Conservation (phyloP, 2,888 invertebrate species). For the Scelioninae gen. 2 region DNA sequence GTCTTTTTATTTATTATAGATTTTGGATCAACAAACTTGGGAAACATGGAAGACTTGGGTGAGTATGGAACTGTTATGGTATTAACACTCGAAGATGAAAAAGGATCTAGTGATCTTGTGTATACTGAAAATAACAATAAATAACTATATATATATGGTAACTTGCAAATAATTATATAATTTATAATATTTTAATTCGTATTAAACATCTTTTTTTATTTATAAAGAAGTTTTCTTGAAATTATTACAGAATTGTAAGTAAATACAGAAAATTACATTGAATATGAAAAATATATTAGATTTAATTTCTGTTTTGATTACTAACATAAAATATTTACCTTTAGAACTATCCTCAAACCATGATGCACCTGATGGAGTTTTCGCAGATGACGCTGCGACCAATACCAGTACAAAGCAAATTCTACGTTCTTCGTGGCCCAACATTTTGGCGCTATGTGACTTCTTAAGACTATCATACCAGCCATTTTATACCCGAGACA, state of each 20-base stretch:
- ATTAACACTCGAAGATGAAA: constrained; percentile 51
- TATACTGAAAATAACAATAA: no score
- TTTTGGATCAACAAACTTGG: constrained; percentile 71
- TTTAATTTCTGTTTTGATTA: no score
- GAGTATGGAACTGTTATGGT: constrained; percentile 67
- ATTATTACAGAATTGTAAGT: no score
- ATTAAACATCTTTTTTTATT: no score
- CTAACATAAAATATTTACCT: no score
- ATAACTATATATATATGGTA: no score
- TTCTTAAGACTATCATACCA: constrained; percentile 6
- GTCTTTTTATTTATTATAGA: constrained; percentile 69
- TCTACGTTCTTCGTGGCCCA: constrained; percentile 60
- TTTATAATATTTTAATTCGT: no score
- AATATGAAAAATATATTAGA: no score
- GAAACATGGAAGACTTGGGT: constrained; percentile 68
- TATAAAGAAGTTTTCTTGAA: no score
- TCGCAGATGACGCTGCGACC: constrained; percentile 58
- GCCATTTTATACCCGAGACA: constrained; percentile 64
- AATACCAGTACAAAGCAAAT: constrained; percentile 61
- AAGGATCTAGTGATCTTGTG: constrained; percentile 65
- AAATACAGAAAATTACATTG: no score
- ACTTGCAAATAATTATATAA: no score
- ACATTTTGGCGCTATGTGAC: constrained; percentile 64
- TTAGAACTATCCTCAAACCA: constrained; percentile 64
- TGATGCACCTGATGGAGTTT: constrained; percentile 62